phyloP scores from a whole-genome alignment of 2,797 vertebrate species.

The Triplophysa yarkandensis region DNA sequence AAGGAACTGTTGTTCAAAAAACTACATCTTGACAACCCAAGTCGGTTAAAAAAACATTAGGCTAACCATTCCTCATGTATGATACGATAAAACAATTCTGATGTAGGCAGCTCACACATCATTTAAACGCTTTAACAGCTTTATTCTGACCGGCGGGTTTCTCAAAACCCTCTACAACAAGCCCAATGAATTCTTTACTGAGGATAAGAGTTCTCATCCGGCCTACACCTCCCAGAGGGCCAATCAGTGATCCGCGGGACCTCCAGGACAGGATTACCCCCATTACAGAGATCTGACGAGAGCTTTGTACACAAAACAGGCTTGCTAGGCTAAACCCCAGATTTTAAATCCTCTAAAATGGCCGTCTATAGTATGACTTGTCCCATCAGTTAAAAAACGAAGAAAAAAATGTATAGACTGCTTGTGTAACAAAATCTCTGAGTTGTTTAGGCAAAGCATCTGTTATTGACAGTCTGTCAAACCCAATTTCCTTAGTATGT shows the following conservation, averaged over 20 bases:
- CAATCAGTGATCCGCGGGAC: slow-evolving; percentile 24
- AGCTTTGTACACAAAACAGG: slow-evolving; percentile 8
- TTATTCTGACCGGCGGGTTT: slow-evolving; percentile 23
- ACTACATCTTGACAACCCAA: too few species aligned
- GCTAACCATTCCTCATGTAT: background rate
- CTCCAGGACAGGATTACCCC: slow-evolving; percentile 48
- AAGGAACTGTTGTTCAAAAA: too few species aligned
- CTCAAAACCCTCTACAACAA: background rate
- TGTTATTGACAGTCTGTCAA: too few species aligned
- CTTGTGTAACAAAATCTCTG: too few species aligned
- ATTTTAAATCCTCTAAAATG: slow-evolving; percentile 12
- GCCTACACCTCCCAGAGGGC: slow-evolving; percentile 42
- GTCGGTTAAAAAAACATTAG: too few species aligned
- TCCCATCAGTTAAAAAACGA: too few species aligned
- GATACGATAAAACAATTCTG: background rate
- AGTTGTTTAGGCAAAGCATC: too few species aligned
- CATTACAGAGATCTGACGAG: slow-evolving; percentile 43
- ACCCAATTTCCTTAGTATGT: too few species aligned
- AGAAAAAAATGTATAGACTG: too few species aligned
- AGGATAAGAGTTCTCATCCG: slow-evolving; percentile 7
- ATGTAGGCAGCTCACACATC: background rate
- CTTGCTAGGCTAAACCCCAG: slow-evolving; percentile 13
- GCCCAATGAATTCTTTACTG: slow-evolving; percentile 4
- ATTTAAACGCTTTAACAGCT: background rate
- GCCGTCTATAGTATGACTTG: too few species aligned